phyloP scores from a whole-genome alignment of 2,888 invertebrate genomes.

The Cryptophagus acutangulus region DNA sequence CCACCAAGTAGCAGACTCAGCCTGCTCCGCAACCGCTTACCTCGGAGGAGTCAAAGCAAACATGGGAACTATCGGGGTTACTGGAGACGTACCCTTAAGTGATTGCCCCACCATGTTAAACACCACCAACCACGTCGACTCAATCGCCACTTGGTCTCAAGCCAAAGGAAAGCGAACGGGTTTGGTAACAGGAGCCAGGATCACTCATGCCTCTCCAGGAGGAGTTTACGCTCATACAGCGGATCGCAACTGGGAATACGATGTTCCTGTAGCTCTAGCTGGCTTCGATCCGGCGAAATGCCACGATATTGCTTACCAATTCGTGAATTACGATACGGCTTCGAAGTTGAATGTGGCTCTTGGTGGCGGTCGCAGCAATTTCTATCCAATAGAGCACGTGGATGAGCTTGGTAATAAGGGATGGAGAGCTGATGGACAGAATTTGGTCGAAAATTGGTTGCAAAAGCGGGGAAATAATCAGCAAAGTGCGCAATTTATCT shows the following conservation, averaged over 20 bases:
- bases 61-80: slow-evolving; percentile 70
- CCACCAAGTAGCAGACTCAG: slow-evolving; percentile 74
- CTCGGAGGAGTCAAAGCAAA: slow-evolving; percentile 74
- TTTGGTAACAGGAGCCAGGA: slow-evolving; percentile 70
- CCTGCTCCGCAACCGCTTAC: slow-evolving; percentile 77
- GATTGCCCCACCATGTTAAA: slow-evolving; percentile 60
- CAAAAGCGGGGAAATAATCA: slow-evolving; percentile 47
- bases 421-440: slow-evolving; percentile 55
- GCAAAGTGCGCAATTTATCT: slow-evolving; percentile 50
- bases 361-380: slow-evolving; percentile 66
- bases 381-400: slow-evolving; percentile 52
- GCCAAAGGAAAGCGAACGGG: slow-evolving; percentile 60
- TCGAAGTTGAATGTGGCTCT: slow-evolving; percentile 65
- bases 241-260: slow-evolving; percentile 69
- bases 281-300: slow-evolving; percentile 49
- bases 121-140: slow-evolving; percentile 56
- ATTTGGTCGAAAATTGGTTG: slow-evolving; percentile 64
- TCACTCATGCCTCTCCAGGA: slow-evolving; percentile 76
- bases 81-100: slow-evolving; percentile 57
- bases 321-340: slow-evolving; percentile 62
- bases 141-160: slow-evolving; percentile 69
- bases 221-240: slow-evolving; percentile 69
- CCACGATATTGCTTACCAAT: slow-evolving; percentile 68
- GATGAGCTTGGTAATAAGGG: slow-evolving; percentile 53
- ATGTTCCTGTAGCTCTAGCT: slow-evolving; percentile 53